Evolutionary conservation across 2,888 invertebrate genomes (phyloP), one percentile per base, ranked within the genome.

Genomic region (Netelia virgata): DNA sequence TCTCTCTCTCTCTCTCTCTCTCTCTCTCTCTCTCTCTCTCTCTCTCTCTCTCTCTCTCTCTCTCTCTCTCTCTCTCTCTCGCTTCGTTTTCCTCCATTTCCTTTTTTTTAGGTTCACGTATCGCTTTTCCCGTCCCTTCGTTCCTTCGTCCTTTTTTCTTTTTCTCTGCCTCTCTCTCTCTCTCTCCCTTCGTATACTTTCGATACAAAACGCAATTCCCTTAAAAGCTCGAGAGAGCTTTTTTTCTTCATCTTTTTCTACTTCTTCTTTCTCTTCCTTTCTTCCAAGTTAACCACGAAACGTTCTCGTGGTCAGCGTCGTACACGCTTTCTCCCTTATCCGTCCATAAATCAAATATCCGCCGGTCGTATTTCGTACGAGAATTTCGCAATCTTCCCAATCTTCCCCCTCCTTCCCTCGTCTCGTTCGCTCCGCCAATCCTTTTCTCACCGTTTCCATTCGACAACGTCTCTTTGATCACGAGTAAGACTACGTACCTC

Each of bases 271-370:
- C 66, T 63, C 16, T 68, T 70, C 47, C 28, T 10, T 47, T 55
- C 43, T 73, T 36, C 63, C 63, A 68, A 72, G 43, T 59, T 61
- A 63, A 75, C 63, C 76, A 78, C 59, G n/a, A 72, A 61, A 43
- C 28, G 59, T 77, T 20, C 28, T 43, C 68, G 23, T 61, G n/a
- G 57, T 28, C 43, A 23, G 47, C 68, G 47, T 59, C 14, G 43
- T 23, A 43, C 66, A 72, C 59, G 55, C 74, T 74, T 66, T 81
- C 68, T 18, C 75, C 55, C 76, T 78, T 85, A 86, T 86, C 84
- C 82, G 63, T 59, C 74, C 84, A 73, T 82, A 75, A 86, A 86
- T 86, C 86, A 86, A 86, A 86, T 82, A 83, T 86, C 75, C 85
- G 78, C 68, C 18, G 50, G 50, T 50, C 23, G n/a, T 47, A 36